Base-by-base conservation (phyloP, 1,140 invertebrate species). In the Papilio dardanus region DNA sequence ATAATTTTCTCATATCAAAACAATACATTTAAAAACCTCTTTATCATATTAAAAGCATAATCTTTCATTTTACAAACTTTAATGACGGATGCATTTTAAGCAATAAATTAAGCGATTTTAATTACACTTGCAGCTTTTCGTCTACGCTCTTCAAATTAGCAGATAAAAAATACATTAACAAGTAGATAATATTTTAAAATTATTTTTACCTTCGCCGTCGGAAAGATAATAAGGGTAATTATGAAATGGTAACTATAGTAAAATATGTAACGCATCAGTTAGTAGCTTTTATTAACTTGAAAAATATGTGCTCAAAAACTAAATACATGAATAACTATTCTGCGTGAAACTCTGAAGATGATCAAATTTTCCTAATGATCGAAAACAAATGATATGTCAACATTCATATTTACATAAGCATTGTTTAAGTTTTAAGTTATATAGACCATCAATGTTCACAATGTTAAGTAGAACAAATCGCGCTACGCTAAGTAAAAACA, bases 401-500 rank as follows among this genome's bases (percentile, higher is more conserved):
- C n/a, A n/a, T n/a, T n/a, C n/a, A n/a, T n/a, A 58, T 8, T 28
- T 28, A 58, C 8, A 28, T 28, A 50, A 24, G 19, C 10, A 62
- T 62, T 62, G 12, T 30, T 62, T 28, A 62, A 28, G 12, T 24
- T 14, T 28, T 5, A 28, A 62, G n/a, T n/a, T n/a, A n/a, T n/a
- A 12, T 54, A 54, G 10, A 54, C 21, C 19, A 24, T 24, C 21
- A 54, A 54, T 24, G 21, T 54, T 54, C 50, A 35, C 30, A 65
- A 77, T 77, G 76, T 78, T 62, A 50, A 46, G 75, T 76, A 81
- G 77, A 77, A 77, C 74, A 58, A 65, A 81, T 78, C 79, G 68
- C 76, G 77, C 46, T 78, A 73, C 67, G 68, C 74, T 74, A 79
- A 79, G 81, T 79, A 84, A 85, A 80, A 83, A 87, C 81, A 85